A percentile compares a stretch with the other conserved stretches of the same genome.
Conservation (phyloP, 1,140 invertebrate species). For the Hormaphis cornu region DNA sequence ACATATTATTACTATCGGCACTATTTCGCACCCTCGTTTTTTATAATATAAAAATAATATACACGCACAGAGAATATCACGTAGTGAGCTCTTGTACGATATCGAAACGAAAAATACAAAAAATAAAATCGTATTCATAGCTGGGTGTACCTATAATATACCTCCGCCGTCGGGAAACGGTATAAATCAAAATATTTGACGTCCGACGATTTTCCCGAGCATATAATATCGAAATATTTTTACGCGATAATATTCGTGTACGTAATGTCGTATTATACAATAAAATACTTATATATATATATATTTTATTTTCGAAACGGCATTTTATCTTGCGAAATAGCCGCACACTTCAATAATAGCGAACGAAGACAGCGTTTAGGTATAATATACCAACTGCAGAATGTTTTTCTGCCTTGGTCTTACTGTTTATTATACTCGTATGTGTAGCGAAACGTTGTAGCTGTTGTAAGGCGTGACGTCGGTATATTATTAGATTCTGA, state of each 20-base stretch:
- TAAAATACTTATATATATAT: not conserved
- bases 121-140: slow-evolving; percentile 26
- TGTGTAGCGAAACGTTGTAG: too few species aligned
- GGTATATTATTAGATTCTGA: too few species aligned
- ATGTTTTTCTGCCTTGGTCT: too few species aligned
- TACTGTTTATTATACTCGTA: too few species aligned
- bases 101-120: not conserved
- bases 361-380: not conserved
- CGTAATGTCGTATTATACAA: not conserved
- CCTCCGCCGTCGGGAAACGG: not conserved
- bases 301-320: slow-evolving; percentile 7
- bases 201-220: not conserved
- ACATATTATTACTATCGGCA: slow-evolving; percentile 10
- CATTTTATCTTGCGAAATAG: slow-evolving; percentile 15
- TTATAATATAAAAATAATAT: too few species aligned
- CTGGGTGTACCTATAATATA: too few species aligned
- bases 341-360: not conserved
- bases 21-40: not conserved
- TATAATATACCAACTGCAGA: not conserved
- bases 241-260: not conserved
- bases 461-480: too few species aligned
- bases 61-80: too few species aligned
- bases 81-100: too few species aligned
- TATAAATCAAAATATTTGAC: slow-evolving; percentile 30
- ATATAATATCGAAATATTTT: not conserved